Evolutionary conservation across 2,797 vertebrate species (phyloP).

Genomic region (Clarias fuscus): DNA sequence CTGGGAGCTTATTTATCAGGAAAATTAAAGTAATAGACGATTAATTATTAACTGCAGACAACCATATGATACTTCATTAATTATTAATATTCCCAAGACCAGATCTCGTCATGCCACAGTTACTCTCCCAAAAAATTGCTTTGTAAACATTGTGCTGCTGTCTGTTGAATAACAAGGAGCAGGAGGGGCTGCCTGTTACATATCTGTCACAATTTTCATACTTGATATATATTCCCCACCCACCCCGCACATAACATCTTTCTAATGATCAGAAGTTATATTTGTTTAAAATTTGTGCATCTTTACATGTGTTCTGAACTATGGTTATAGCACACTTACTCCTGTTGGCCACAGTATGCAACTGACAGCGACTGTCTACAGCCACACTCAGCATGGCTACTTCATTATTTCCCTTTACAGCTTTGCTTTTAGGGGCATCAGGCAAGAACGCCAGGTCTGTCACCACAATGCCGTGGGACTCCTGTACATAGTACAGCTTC

Average conservation of each 20-base stretch:
- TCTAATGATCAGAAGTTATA: too few species aligned
- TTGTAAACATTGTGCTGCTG: not conserved
- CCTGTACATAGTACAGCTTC: conserved; percentile 89
- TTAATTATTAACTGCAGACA: not conserved
- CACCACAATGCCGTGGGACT: conserved; percentile 93
- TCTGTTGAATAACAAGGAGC: too few species aligned
- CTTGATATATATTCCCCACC: not conserved
- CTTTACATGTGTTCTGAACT: not conserved
- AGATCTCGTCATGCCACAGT: not conserved
- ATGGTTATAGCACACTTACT: conserved; percentile 73
- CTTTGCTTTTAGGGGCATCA: conserved; percentile 69
- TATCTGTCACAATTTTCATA: not conserved
- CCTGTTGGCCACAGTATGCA: conserved; percentile 82
- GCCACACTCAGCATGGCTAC: conserved; percentile 89
- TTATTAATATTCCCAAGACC: not conserved
- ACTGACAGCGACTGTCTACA: conserved; percentile 91
- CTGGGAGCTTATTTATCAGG: not conserved
- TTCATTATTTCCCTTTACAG: conserved; percentile 81
- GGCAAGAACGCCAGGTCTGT: conserved; percentile 91
- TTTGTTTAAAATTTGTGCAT: not conserved
- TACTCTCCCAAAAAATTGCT: not conserved
- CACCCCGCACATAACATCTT: not conserved
- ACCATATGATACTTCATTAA: not conserved
- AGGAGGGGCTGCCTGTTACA: not conserved
- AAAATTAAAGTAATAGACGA: not conserved